Evolutionary conservation across 2,113 vertebrate species (phyloP).

Genomic region (Alexandromys fortis): DNA sequence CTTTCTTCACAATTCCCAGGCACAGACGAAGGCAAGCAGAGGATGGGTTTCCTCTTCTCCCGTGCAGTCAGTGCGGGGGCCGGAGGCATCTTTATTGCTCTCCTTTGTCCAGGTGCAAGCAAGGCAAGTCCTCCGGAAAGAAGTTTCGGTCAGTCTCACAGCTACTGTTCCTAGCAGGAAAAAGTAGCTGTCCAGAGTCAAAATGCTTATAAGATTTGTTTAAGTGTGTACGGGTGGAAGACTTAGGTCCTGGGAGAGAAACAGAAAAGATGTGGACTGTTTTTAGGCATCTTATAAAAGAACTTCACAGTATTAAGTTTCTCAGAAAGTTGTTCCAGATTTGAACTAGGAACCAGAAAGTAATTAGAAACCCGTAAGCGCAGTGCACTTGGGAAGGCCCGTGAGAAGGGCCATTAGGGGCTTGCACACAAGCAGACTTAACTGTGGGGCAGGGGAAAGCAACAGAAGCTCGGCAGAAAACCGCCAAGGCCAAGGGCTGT

Average conservation of each 20-base stretch:
- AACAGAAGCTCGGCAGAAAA: not conserved
- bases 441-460: not conserved
- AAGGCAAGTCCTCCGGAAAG: not conserved
- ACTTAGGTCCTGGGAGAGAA: not conserved
- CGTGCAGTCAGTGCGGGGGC: not conserved
- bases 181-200: not conserved
- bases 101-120: not conserved
- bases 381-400: not conserved
- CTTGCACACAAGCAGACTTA: not conserved
- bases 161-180: not conserved
- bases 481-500: not conserved
- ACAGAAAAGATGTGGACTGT: not conserved
- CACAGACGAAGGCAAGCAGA: not conserved
- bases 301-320: not conserved
- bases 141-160: not conserved
- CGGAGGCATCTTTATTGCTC: not conserved
- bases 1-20: not conserved
- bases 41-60: not conserved
- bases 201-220: slow-evolving; percentile 21
- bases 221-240: not conserved
- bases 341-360: not conserved
- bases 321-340: not conserved
- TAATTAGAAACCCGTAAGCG: not conserved
- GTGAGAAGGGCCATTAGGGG: not conserved
- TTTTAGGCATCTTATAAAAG: slow-evolving; percentile 13